These are phyloP conservation scores for Antheraea mylitta DNA, from an alignment of 1,140 invertebrate species.

Conservation along the genomic window DNA sequence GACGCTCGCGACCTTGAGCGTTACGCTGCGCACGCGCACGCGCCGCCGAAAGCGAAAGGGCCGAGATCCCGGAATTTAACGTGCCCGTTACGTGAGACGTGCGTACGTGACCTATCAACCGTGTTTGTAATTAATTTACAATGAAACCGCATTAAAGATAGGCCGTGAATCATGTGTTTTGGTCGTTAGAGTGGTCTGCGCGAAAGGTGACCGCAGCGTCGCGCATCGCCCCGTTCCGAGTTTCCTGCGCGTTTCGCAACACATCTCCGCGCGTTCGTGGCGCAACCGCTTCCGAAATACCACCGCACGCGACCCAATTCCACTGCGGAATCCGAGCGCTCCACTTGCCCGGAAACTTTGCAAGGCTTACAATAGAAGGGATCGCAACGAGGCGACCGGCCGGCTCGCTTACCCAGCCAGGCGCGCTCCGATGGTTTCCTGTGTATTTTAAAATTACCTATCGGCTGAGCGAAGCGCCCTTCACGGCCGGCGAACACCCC, in stretches of 20 bases:
- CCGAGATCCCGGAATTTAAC: conserved; percentile 46
- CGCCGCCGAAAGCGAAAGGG: conserved; percentile 73
- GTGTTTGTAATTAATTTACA: conserved; percentile 11
- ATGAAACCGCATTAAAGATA: conserved; percentile 30
- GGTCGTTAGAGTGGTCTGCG: neutral
- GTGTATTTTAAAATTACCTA: conserved; percentile 70
- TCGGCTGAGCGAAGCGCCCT: conserved; percentile 62
- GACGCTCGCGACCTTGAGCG: conserved; percentile 53
- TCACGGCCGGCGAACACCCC: conserved; percentile 57
- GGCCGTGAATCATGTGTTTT: conserved; percentile 37
- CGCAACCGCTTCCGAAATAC: conserved; percentile 58
- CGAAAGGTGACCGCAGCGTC: conserved; percentile 44
- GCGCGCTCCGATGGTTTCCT: conserved; percentile 64
- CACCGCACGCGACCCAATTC: conserved; percentile 53
- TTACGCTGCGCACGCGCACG: conserved; percentile 60
- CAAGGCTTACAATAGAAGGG: conserved; percentile 51
- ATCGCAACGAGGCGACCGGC: conserved; percentile 16
- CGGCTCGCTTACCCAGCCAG: conserved; percentile 30
- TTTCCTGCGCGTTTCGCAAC: conserved; percentile 54
- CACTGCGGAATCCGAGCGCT: conserved; percentile 42
- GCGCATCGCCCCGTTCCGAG: conserved; percentile 33
- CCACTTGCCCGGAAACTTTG: conserved; percentile 64
- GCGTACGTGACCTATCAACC: conserved; percentile 57
- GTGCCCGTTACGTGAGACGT: conserved; percentile 4
- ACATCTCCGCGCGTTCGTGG: conserved; percentile 27